These are phyloP conservation scores for Malacosoma neustria DNA, from an alignment of 2,888 invertebrate species.

Conservation along the genomic window DNA sequence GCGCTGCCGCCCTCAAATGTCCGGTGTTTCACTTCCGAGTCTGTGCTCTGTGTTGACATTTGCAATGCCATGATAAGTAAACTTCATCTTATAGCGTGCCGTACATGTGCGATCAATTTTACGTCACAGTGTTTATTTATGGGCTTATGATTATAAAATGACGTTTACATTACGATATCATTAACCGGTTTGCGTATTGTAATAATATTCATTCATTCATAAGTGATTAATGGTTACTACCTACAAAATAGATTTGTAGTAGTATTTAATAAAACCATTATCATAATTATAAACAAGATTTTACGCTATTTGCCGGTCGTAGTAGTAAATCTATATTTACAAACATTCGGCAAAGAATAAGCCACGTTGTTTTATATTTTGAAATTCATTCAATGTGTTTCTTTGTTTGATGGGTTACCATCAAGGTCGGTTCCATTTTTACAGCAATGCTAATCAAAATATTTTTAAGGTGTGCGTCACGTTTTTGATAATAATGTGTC, in stretches of 20 bases:
- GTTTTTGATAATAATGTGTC: too few relatives aligned
- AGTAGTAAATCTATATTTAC: conserved; percentile 59
- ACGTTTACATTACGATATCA: conserved; percentile 68
- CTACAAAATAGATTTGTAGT: conserved; percentile 67
- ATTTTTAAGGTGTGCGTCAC: too few relatives aligned
- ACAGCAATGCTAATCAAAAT: background rate
- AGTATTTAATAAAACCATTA: conserved; percentile 62
- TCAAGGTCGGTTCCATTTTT: background rate
- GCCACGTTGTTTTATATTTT: background rate
- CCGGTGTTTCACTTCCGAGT: conserved; percentile 8
- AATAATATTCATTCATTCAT: conserved; percentile 67
- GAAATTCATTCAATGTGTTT: conserved; percentile 7
- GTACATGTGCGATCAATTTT: conserved; percentile 32
- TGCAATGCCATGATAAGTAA: too few relatives aligned
- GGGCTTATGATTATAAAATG: conserved; percentile 72
- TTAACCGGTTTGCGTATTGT: conserved; percentile 61
- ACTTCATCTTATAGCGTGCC: conserved; percentile 21
- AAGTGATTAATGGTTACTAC: conserved; percentile 67
- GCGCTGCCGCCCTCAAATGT: conserved; percentile 24
- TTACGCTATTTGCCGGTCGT: conserved; percentile 56
- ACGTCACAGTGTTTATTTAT: conserved; percentile 70
- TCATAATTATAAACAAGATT: conserved; percentile 71
- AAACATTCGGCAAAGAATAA: conserved; percentile 30
- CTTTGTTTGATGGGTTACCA: conserved; percentile 21
- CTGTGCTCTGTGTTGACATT: conserved; percentile 16